These are phyloP conservation scores for Cheilosia scutellata DNA, from an alignment of 2,888 invertebrate genomes.

Conservation along the genomic window DNA sequence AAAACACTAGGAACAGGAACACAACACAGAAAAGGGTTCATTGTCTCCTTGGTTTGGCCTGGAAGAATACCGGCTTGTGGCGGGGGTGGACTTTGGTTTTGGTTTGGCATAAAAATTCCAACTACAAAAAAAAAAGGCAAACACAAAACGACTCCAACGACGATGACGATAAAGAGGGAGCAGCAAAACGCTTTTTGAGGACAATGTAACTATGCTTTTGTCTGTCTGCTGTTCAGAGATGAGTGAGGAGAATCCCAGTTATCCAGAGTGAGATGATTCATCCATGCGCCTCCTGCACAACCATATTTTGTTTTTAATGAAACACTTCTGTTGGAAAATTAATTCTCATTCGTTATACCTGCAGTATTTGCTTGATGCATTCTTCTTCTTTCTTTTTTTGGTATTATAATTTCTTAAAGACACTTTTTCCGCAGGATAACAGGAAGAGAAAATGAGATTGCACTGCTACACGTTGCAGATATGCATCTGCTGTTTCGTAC, in stretches of 20 bases:
- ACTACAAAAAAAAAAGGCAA: constrained; percentile 27
- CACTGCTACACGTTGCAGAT: constrained; percentile 51
- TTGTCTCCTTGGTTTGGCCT: constrained; percentile 63
- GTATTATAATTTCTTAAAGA: constrained; percentile 68
- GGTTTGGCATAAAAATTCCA: constrained; percentile 51
- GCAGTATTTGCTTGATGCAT: constrained; percentile 16
- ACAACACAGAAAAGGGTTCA: constrained; percentile 63
- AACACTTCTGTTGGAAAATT: constrained; percentile 73
- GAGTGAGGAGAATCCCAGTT: constrained; percentile 32
- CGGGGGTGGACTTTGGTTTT: constrained; percentile 25
- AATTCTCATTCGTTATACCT: constrained; percentile 48
- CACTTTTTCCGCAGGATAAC: constrained; percentile 72
- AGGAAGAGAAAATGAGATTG: constrained; percentile 63
- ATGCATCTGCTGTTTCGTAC: constrained; percentile 34
- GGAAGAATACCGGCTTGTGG: constrained; percentile 30
- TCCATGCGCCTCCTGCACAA: constrained; percentile 31
- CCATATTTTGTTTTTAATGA: constrained; percentile 72
- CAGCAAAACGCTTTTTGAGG: constrained; percentile 70
- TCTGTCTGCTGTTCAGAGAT: constrained; percentile 47
- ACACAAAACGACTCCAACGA: constrained; percentile 16
- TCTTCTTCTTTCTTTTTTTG: constrained; percentile 18
- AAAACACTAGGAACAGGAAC: constrained; percentile 43
- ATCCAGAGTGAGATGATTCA: constrained; percentile 54
- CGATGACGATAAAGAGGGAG: constrained; percentile 11
- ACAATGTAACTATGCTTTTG: constrained; percentile 74